Base-by-base conservation (phyloP, 2,888 invertebrate genomes). In the Pterostichus niger region DNA sequence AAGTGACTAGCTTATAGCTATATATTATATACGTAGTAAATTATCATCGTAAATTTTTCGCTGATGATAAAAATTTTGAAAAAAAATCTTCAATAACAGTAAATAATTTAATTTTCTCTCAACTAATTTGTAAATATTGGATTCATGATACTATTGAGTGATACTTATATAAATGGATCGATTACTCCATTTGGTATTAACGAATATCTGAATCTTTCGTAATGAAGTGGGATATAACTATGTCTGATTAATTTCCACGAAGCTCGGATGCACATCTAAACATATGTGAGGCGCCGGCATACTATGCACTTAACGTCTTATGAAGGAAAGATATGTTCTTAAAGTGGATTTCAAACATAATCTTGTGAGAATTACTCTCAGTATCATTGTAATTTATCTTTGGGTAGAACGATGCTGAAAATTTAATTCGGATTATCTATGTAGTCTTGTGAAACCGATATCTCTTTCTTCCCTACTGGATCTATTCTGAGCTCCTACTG, bases 301-400 rank as follows among this genome's bases (percentile, higher is more conserved):
- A 31, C 40, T 49, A 49, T 75, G 75, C 75, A 75, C 75, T 75
- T 52, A 75, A 75, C 75, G 75, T 52, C 49, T 75, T 46, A 64
- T 61, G 46, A 79, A 44, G 46, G 31, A 49, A 9, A 61, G 79
- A 79, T 61, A 64, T 79, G 49, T 77, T 59, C 64, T 49, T 46
- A 64, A 59, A 79, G 79, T 44, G 59, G 46, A 79, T 79, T 64
- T 79, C 79, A 61, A 64, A 59, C 64, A 64, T 44, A 59, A 79
- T 64, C 79, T 64, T 64, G 61, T 59, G 59, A 59, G 49, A 79
- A 79, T 79, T 64, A 79, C 61, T 79, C 49, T n/a, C 13, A 46
- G 64, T 79, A 61, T 44, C 79, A 49, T 79, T 64, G 79, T 79
- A 64, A 79, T 79, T 64, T 79, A 79, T 79, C 64, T 79, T 13